Evolutionary conservation across 2,888 invertebrate genomes (phyloP).

Genomic region (Heterodera filipjevi): DNA sequence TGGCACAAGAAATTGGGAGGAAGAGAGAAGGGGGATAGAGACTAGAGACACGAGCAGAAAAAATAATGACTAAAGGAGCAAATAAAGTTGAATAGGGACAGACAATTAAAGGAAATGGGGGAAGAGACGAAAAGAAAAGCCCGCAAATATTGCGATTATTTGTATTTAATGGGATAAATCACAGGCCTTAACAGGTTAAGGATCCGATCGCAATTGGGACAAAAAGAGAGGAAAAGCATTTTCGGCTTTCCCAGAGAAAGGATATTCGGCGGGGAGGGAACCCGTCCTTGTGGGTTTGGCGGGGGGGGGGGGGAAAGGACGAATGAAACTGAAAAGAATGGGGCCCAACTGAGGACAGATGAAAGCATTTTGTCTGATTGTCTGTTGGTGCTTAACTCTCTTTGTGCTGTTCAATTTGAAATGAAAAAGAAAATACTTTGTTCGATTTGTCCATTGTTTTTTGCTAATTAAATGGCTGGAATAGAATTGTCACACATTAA

Average conservation of each 20-base stretch:
- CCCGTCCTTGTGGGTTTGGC: too few species aligned
- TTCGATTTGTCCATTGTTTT: neutral
- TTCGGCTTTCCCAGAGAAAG: neutral
- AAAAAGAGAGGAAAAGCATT: neutral
- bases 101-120: too few species aligned
- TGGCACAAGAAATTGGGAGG: neutral
- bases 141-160: too few species aligned
- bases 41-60: too few species aligned
- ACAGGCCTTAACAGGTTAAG: neutral
- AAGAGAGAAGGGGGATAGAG: neutral
- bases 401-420: neutral
- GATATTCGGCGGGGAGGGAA: neutral
- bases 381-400: too few species aligned
- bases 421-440: neutral
- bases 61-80: too few species aligned
- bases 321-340: neutral
- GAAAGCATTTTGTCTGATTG: too few species aligned
- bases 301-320: neutral
- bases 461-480: too few species aligned
- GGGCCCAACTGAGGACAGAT: neutral
- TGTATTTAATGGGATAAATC: too few species aligned
- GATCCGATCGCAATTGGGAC: neutral
- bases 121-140: too few species aligned
- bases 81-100: too few species aligned
- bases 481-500: too few species aligned